Conservation (phyloP, 2,113 vertebrate genomes). For the Syngnathus floridae region DNA sequence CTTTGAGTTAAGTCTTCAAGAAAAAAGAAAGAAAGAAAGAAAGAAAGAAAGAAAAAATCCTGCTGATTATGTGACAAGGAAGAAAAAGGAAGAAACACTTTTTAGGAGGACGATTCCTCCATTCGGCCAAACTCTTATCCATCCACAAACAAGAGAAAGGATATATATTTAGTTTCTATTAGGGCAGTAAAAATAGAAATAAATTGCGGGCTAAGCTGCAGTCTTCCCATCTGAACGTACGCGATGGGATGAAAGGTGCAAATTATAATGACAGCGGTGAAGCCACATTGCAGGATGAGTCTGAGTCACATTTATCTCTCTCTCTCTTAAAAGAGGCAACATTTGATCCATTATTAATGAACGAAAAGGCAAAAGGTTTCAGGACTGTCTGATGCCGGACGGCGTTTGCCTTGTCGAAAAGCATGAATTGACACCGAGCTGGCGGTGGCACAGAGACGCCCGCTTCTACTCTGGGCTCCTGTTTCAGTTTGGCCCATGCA, state of each 20-base stretch:
- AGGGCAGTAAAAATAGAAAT: constrained; percentile 26
- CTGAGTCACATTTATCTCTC: constrained; percentile 21
- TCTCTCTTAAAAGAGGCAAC: constrained; percentile 22
- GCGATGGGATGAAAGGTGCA: constrained; percentile 2
- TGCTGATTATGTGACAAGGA: background rate
- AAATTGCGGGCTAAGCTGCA: constrained; percentile 30
- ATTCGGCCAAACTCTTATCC: constrained; percentile 31
- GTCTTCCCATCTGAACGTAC: constrained; percentile 20
- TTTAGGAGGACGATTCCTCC: constrained; percentile 30
- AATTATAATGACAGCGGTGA: constrained; percentile 13
- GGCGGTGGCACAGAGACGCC: constrained; percentile 29
- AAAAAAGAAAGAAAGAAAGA: background rate
- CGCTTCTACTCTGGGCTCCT: constrained; percentile 23
- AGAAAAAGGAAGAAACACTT: constrained; percentile 6
- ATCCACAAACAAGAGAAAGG: constrained; percentile 27
- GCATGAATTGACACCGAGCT: constrained; percentile 54
- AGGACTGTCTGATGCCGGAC: constrained; percentile 28
- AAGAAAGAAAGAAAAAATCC: background rate
- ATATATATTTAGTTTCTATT: constrained; percentile 50
- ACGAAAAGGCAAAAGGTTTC: constrained; percentile 44
- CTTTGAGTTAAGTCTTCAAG: background rate
- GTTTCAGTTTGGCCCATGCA: constrained; percentile 48
- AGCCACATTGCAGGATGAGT: background rate
- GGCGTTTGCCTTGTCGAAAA: constrained; percentile 44
- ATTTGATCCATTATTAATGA: constrained; percentile 61